These are phyloP conservation scores for Trichogramma pretiosum DNA, from an alignment of 1,140 invertebrate genomes.

Conservation along the genomic window DNA sequence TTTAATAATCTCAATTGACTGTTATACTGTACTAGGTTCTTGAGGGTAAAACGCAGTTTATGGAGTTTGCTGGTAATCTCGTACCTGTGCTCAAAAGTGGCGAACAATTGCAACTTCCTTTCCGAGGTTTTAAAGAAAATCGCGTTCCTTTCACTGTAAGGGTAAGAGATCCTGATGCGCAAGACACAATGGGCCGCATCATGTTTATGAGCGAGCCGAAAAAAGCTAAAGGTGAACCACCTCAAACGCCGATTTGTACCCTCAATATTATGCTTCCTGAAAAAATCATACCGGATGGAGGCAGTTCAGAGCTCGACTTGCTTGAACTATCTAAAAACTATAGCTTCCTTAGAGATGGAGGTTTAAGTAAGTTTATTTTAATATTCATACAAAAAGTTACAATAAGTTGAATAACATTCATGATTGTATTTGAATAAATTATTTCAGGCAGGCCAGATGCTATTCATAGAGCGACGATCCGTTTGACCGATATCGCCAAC, in stretches of 20 bases:
- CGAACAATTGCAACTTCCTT: constrained; percentile 77
- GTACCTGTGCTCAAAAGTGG: constrained; percentile 89
- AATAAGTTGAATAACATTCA: neutral
- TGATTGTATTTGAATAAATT: neutral
- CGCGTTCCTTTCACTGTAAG: constrained; percentile 81
- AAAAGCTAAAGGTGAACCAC: constrained; percentile 70
- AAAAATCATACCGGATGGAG: constrained; percentile 59
- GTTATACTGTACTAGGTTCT: constrained; percentile 51
- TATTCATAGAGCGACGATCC: constrained; percentile 68
- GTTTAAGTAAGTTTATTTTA: constrained; percentile 41
- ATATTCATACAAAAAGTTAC: neutral
- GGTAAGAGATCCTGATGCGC: constrained; percentile 72
- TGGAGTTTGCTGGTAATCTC: constrained; percentile 95
- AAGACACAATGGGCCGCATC: constrained; percentile 63
- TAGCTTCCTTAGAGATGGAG: constrained; percentile 51
- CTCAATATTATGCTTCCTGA: constrained; percentile 80
- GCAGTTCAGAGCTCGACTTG: constrained; percentile 63
- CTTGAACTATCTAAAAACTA: constrained; percentile 58
- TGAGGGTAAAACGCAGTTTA: constrained; percentile 77
- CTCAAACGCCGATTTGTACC: constrained; percentile 82
- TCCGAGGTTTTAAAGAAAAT: constrained; percentile 91
- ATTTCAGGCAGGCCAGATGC: constrained; percentile 52
- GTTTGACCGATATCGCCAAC: constrained; percentile 86
- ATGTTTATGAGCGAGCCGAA: constrained; percentile 94
- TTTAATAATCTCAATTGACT: neutral